Evolutionary conservation across 2,797 vertebrate species (phyloP).

Genomic region (Phataginus tetradactyla): DNA sequence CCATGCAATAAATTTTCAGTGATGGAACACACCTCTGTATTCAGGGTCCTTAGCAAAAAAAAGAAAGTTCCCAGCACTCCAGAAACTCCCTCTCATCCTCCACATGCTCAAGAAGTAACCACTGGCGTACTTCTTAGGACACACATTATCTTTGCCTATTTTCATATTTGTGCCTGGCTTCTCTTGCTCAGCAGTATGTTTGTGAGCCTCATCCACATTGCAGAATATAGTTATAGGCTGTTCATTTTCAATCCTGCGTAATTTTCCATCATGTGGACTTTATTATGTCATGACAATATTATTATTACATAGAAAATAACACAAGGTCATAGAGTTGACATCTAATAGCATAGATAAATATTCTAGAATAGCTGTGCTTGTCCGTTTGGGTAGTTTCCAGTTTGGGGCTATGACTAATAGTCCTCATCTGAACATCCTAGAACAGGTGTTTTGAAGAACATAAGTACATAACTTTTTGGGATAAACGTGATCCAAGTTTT

Average conservation of each 20-base stretch:
- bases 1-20: accelerated
- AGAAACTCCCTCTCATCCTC: background rate
- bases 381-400: background rate
- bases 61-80: background rate
- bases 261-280: background rate
- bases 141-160: background rate
- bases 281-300: background rate
- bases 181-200: background rate
- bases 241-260: background rate
- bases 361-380: background rate
- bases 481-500: background rate
- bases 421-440: background rate
- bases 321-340: background rate
- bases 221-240: background rate
- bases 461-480: background rate
- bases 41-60: background rate
- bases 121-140: background rate
- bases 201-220: background rate
- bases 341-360: background rate
- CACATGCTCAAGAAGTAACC: background rate
- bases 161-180: background rate
- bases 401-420: background rate
- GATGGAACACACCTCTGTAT: background rate
- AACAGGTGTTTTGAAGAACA: background rate
- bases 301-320: background rate